Evolutionary conservation across 2,888 invertebrate genomes (phyloP).

Genomic region (Steromphala cineraria): DNA sequence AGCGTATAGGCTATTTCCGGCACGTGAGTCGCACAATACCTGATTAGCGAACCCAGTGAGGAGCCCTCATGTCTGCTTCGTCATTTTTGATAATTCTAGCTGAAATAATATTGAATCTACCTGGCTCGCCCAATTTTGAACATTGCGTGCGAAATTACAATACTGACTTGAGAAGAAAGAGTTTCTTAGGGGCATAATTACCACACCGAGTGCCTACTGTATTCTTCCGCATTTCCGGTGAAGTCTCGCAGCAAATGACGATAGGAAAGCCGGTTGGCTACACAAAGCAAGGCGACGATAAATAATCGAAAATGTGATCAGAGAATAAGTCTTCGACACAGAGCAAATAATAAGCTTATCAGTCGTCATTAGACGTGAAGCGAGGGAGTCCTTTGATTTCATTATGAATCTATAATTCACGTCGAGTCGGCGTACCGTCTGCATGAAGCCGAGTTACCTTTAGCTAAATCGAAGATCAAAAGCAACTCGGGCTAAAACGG

Average conservation of each 20-base stretch:
- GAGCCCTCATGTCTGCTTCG: neutral
- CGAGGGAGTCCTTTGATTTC: slow-evolving; percentile 4
- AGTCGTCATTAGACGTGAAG: slow-evolving; percentile 13
- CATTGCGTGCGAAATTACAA: slow-evolving; percentile 20
- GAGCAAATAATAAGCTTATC: slow-evolving; percentile 16
- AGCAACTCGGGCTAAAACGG: neutral
- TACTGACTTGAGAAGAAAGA: slow-evolving; percentile 10
- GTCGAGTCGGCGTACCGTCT: neutral
- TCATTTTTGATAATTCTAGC: slow-evolving; percentile 11
- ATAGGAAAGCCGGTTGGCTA: slow-evolving; percentile 15
- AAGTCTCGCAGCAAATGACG: slow-evolving; percentile 4
- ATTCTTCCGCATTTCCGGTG: slow-evolving; percentile 13
- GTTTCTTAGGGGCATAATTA: slow-evolving; percentile 20
- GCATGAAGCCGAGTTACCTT: neutral
- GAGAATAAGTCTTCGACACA: slow-evolving; percentile 4
- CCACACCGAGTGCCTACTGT: slow-evolving; percentile 14
- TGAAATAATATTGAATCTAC: neutral
- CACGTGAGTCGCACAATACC: neutral
- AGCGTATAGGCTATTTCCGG: slow-evolving; percentile 13
- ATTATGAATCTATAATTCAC: slow-evolving; percentile 18
- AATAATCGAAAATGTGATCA: slow-evolving; percentile 16
- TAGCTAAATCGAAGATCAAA: slow-evolving; percentile 7
- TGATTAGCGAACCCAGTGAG: neutral
- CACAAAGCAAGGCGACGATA: slow-evolving; percentile 17
- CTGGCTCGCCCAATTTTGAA: slow-evolving; percentile 7